Conservation (phyloP, 1,140 invertebrate genomes). For the Microplitis mediator region DNA sequence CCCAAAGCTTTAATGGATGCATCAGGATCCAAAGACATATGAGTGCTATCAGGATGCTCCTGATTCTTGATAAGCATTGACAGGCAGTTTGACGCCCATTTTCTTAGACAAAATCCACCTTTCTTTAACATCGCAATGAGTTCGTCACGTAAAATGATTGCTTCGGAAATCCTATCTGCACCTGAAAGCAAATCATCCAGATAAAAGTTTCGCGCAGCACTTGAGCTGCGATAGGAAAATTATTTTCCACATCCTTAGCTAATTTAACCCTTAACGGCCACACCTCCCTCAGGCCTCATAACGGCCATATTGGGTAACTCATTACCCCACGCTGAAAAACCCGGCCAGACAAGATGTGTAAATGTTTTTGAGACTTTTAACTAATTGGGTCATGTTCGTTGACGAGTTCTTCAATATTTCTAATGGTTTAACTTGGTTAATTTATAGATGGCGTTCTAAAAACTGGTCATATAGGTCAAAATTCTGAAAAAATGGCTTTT, state of each 20-base stretch:
- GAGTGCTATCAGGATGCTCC: not conserved
- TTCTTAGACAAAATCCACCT: not conserved
- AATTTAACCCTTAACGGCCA: too few species aligned
- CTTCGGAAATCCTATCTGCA: slow-evolving; percentile 20
- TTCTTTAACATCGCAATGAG: slow-evolving; percentile 31
- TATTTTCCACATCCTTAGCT: slow-evolving; percentile 31
- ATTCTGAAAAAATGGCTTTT: too few species aligned
- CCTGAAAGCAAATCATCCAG: slow-evolving; percentile 59
- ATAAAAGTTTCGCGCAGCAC: slow-evolving; percentile 46
- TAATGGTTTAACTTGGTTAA: too few species aligned
- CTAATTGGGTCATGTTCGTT: too few species aligned
- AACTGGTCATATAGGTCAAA: too few species aligned
- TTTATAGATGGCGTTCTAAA: too few species aligned
- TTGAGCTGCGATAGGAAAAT: slow-evolving; percentile 41
- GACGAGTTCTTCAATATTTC: too few species aligned
- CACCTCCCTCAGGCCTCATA: too few species aligned
- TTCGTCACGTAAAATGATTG: slow-evolving; percentile 32
- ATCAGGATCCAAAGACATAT: not conserved
- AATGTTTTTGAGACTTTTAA: too few species aligned
- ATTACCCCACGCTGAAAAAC: too few species aligned
- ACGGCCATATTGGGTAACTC: too few species aligned
- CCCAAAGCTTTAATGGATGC: not conserved
- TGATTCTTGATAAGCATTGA: not conserved
- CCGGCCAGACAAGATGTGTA: too few species aligned
- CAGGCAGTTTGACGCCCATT: not conserved